phyloP scores from a whole-genome alignment of 2,113 vertebrate genomes.

The Leptobrachium leishanense region DNA sequence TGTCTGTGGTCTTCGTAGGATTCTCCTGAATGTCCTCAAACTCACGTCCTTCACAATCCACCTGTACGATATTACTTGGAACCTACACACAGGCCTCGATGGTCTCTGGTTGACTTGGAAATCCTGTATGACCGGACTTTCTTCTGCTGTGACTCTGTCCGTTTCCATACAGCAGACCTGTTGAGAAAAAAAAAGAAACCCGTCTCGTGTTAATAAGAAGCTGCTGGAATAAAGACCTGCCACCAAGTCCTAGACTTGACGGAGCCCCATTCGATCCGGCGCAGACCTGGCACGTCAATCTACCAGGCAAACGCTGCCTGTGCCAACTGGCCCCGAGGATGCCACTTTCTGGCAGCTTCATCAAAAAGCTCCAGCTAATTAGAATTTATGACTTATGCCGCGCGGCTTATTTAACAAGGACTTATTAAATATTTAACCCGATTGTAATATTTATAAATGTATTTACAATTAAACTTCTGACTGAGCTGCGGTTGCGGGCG shows the following conservation, averaged over 20 bases:
- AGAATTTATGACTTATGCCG: constrained; percentile 7
- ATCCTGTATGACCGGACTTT: too few species aligned
- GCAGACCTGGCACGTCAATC: background rate
- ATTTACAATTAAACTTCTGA: constrained; percentile 1
- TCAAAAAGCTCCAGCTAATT: constrained; percentile 4
- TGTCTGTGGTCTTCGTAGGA: too few species aligned
- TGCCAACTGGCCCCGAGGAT: background rate
- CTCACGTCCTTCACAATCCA: too few species aligned
- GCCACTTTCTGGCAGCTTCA: constrained; percentile 1
- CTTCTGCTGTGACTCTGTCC: too few species aligned
- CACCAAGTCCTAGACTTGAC: background rate
- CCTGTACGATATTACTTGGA: too few species aligned
- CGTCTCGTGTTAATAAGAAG: too few species aligned
- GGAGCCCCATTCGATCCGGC: background rate
- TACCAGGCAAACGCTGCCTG: background rate
- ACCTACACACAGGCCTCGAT: too few species aligned
- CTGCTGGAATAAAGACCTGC: background rate
- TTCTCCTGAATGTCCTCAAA: too few species aligned
- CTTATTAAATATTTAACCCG: constrained; percentile 14
- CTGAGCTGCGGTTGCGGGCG: constrained; percentile 11
- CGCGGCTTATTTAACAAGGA: constrained; percentile 17
- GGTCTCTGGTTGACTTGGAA: too few species aligned
- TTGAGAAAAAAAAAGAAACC: too few species aligned
- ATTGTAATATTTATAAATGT: constrained; percentile 14
- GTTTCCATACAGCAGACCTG: too few species aligned